phyloP scores from a whole-genome alignment of 2,888 invertebrate species.

The Brachyptera risi region DNA sequence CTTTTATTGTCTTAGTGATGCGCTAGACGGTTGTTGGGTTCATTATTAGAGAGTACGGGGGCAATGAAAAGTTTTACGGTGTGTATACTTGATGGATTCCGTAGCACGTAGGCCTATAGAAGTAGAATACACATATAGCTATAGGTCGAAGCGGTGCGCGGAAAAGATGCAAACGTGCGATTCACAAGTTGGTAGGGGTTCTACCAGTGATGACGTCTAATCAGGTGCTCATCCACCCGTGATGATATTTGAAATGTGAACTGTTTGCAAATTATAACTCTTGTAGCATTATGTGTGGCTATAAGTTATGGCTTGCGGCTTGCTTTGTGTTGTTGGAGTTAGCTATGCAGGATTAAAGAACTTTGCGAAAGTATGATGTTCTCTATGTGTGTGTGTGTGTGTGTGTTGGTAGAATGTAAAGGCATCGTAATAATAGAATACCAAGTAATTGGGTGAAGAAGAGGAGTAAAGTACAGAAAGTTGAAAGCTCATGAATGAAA shows the following conservation, averaged over 20 bases:
- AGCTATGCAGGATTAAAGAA: slow-evolving; percentile 28
- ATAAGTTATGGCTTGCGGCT: slow-evolving; percentile 25
- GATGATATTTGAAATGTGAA: slow-evolving; percentile 12
- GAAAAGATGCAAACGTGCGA: slow-evolving; percentile 4
- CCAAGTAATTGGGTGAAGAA: slow-evolving; percentile 14
- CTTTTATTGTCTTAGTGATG: slow-evolving; percentile 16
- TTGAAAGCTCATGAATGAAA: not conserved
- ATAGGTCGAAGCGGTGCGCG: not conserved
- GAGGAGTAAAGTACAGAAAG: slow-evolving; percentile 19
- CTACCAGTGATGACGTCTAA: slow-evolving; percentile 3
- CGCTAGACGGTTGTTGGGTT: not conserved
- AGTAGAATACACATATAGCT: not conserved
- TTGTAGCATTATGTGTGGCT: not conserved
- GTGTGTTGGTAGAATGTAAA: slow-evolving; percentile 7
- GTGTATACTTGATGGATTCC: not conserved
- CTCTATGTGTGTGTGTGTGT: not conserved
- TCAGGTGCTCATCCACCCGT: slow-evolving; percentile 12
- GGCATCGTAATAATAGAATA: slow-evolving; percentile 4
- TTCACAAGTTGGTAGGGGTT: slow-evolving; percentile 3
- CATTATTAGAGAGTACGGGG: not conserved
- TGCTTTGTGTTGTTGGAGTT: slow-evolving; percentile 20
- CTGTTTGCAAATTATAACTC: slow-evolving; percentile 10
- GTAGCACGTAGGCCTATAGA: too few relatives aligned
- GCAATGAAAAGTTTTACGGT: slow-evolving; percentile 18
- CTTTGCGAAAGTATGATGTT: slow-evolving; percentile 22